Percentiles rank a stretch among this genome's conserved stretches.
These are phyloP conservation scores for Caenorhabditis imperialis DNA, from an alignment of 2,888 invertebrate species.

Conservation along the genomic window DNA sequence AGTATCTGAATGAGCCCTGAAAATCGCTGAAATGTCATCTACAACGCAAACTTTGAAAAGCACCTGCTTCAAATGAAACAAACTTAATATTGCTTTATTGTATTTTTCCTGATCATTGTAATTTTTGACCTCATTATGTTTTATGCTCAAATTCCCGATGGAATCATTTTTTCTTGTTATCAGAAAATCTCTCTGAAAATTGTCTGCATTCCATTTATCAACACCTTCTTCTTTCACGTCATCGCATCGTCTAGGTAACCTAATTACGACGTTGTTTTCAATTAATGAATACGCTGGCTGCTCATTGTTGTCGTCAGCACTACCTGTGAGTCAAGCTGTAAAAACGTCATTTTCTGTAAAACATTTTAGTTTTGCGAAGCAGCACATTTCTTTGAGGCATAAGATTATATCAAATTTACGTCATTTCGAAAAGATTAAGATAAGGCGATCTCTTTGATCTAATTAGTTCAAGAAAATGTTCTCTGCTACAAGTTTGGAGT, in stretches of 20 bases:
- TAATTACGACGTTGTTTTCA: background rate
- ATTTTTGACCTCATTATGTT: too few species aligned
- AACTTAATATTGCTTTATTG: too few species aligned
- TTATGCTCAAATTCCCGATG: conserved; percentile 9
- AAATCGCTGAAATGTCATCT: too few species aligned
- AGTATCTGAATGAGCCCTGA: too few species aligned
- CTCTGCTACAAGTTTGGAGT: conserved; percentile 6
- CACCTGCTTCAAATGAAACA: too few species aligned
- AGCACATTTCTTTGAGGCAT: too few species aligned
- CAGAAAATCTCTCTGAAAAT: background rate
- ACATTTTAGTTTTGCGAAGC: too few species aligned
- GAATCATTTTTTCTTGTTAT: conserved; percentile 5
- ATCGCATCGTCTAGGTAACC: conserved; percentile 4
- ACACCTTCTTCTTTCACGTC: background rate
- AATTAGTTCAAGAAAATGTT: conserved; percentile 10
- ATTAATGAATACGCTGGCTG: too few species aligned
- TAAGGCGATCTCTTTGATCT: conserved; percentile 8
- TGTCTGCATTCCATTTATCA: too few species aligned
- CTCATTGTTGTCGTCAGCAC: background rate
- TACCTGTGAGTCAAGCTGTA: too few species aligned
- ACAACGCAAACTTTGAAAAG: too few species aligned
- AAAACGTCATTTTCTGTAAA: conserved; percentile 15
- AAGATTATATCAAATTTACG: conserved; percentile 29
- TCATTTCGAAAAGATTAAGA: conserved; percentile 11
- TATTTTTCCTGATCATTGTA: too few species aligned